Evolutionary conservation across 2,797 vertebrate genomes (phyloP), one percentile per base, ranked within the genome.

Genomic region (Anabacerthia variegaticeps): DNA sequence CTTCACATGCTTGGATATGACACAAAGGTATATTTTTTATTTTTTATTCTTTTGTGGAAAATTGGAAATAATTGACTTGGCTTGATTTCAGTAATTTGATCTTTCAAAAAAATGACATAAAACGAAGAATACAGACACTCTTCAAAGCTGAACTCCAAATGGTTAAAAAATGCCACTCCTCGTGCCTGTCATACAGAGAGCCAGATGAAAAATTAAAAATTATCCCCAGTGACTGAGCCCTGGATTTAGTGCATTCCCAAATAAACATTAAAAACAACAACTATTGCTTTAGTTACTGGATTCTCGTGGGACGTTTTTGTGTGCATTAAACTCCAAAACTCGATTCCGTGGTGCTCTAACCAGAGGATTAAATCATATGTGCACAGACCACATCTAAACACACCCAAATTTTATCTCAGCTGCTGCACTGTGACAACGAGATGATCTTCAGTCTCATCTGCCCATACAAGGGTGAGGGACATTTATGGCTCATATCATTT

Each of bases 241-340:
- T 83, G n/a, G 24, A 48, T 75, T 85, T 83, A 75, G 7, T 69
- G 56, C 27, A 48, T 74, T 94, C 54, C 36, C 58, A 91, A 85
- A 91, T 26, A 94, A 92, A 77, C 41, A 87, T 72, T 73, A 51
- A 80, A 72, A 86, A 14, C 68, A 91, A 76, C 43, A 84, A 68
- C 61, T 85, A 51, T 85, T 82, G 56, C 71, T 95, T 95, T 88
- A 89, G 78, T 96, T 91, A 78, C 86, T 89, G 41, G 17, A 17
- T 66, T 74, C 89, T 65, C 13, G 1, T 55, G 46, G 68, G 89
- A 78, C 13, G 36, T 75, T 24, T 72, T 12, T 52, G 13, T 22
- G 30, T 49, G 18, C 39, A 65, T 55, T 83, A 68, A 91, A 44
- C 49, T 55, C 46, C n/a, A 18, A 39, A 69, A 85, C 44, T 83